These are phyloP conservation scores for Sarcophaga bullata DNA, from an alignment of 1,140 invertebrate species.

Conservation along the genomic window DNA sequence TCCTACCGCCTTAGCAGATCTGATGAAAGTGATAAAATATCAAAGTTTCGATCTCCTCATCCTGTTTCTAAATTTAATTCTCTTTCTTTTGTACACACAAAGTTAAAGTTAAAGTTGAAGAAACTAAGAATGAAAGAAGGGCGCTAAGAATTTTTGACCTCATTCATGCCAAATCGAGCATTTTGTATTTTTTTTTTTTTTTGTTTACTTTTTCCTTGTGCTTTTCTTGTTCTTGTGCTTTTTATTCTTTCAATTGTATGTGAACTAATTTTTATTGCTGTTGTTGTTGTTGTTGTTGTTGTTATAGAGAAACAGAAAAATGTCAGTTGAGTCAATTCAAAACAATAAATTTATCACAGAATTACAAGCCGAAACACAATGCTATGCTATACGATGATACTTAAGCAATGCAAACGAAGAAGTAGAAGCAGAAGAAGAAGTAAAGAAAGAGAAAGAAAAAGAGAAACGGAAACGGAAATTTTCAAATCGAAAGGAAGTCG, in stretches of 20 bases:
- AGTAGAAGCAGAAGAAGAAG: no score
- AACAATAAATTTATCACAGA: constrained; percentile 36
- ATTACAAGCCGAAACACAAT: neutral
- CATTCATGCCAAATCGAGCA: neutral
- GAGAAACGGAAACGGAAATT: neutral
- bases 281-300: no score
- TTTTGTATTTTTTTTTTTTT: neutral
- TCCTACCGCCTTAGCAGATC: no score
- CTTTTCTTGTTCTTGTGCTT: no score
- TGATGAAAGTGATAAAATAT: no score
- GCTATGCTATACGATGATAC: neutral
- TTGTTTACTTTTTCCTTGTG: neutral
- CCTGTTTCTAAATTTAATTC: neutral
- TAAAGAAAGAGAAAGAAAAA: no score
- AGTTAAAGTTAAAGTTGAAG: neutral
- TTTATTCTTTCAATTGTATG: no score
- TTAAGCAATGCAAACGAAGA: no score
- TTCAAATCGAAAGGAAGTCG: constrained; percentile 23
- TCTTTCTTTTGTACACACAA: neutral
- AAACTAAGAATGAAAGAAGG: neutral
- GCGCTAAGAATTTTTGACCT: constrained; percentile 3
- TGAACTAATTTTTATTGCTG: no score
- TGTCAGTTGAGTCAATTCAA: constrained; percentile 36
- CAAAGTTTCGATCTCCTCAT: no score
- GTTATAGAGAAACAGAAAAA: neutral